Evolutionary conservation across 2,113 vertebrate genomes (phyloP), one percentile per base, ranked within the genome.

Genomic region (Ivindomyrus marchei): DNA sequence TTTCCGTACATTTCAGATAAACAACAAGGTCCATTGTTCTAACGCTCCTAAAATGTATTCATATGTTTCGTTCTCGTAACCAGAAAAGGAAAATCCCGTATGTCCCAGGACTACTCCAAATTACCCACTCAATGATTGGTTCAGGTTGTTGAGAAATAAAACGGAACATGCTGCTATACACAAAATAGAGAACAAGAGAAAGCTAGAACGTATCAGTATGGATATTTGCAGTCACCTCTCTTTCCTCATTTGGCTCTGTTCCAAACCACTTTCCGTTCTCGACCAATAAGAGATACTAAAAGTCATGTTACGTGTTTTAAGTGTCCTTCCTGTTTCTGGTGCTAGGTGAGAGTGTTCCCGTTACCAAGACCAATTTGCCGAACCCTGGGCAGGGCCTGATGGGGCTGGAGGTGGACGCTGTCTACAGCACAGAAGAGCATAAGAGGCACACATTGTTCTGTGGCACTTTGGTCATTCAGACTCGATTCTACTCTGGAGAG

Each of bases 311-410:
- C 3, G 4, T 31, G 62, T 31, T 31, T 13, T 70, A 70, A 70
- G 62, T 11, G 21, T 49, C 56, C 1, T 46, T 15, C 42, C 19
- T 87, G 58, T 10, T n/a, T 6, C 11, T 31, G 62, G 3, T 70
- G 62, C 45, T 85, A 99, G 98, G 98, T 92, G 98, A 99, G 93
- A 99, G 98, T 77, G 97, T 99, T 94, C 98, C 98, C 6, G 98
- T 99, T 89, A 99, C 98, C 88, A 99, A 99, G 95, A 99, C 97
- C 85, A 98, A 97, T 93, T 96, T 99, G 92, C 98, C 98, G 88
- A 97, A 97, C 93, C 98, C 97, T 45, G 89, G 91, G 0, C 93
- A 94, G 80, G 96, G 94, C 85, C 94, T 95, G 0, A 97, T 94
- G 90, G 95, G 92, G 10, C 88, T 85, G 46, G 96, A 95, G 83